These are phyloP conservation scores for Microtus montanus DNA, from an alignment of 2,113 vertebrate genomes.

Conservation along the genomic window DNA sequence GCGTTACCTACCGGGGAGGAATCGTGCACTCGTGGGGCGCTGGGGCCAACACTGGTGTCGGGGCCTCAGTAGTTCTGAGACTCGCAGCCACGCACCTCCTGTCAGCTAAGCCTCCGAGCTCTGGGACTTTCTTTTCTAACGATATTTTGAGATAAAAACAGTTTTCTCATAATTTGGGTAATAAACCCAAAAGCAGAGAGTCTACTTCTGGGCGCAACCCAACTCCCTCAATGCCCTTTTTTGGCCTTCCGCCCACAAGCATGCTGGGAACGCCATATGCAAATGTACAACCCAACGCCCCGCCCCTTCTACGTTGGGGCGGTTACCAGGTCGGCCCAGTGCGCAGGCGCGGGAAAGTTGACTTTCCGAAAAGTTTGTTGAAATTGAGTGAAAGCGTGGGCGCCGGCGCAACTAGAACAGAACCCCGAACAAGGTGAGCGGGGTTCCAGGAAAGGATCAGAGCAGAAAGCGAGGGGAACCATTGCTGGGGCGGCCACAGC, in stretches of 20 bases:
- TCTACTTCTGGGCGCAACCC: accelerated
- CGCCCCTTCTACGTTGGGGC: not conserved
- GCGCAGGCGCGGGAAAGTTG: constrained; percentile 76
- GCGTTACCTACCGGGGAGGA: constrained; percentile 40
- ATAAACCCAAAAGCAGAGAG: not conserved
- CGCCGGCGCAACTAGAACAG: not conserved
- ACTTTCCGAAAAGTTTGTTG: constrained; percentile 47
- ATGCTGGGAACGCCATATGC: constrained; percentile 71
- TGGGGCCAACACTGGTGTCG: not conserved
- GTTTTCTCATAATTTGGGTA: not conserved
- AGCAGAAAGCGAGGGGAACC: not conserved
- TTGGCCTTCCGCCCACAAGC: constrained; percentile 44
- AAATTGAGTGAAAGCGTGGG: not conserved
- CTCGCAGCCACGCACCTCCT: not conserved
- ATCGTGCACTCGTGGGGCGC: not conserved
- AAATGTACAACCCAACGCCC: not conserved
- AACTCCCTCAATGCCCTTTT: not conserved
- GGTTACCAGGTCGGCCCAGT: not conserved
- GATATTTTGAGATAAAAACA: constrained; percentile 4
- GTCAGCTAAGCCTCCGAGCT: constrained; percentile 2
- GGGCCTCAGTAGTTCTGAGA: not conserved
- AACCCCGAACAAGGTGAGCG: constrained; percentile 43
- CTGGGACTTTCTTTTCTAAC: not conserved
- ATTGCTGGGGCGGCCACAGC: not conserved
- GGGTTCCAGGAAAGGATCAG: not conserved